These are phyloP conservation scores for Cataglyphis albicans DNA, from an alignment of 2,888 invertebrate species.

Conservation along the genomic window DNA sequence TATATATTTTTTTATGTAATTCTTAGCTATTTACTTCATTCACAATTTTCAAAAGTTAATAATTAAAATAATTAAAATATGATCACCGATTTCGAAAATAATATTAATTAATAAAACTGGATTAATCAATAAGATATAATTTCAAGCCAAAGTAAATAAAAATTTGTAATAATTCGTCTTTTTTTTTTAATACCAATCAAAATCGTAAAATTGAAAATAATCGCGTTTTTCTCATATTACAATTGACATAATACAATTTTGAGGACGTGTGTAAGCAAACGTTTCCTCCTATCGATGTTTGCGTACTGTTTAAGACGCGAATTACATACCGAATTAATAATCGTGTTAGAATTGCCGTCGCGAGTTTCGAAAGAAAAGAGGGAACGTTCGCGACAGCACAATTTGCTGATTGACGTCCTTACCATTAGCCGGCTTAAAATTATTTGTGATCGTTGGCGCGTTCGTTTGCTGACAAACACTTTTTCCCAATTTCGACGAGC, in stretches of 20 bases:
- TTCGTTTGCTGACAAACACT: constrained; percentile 72
- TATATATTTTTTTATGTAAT: neutral
- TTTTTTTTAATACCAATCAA: neutral
- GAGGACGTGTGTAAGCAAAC: neutral
- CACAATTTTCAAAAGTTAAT: constrained; percentile 17
- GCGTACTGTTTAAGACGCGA: constrained; percentile 21
- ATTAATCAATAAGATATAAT: neutral
- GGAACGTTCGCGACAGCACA: constrained; percentile 15
- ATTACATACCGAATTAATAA: constrained; percentile 45
- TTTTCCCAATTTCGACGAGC: constrained; percentile 70
- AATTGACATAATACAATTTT: constrained; percentile 5
- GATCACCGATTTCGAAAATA: neutral
- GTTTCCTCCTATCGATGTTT: constrained; percentile 34
- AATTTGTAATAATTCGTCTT: neutral
- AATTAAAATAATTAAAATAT: neutral
- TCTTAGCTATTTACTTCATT: neutral
- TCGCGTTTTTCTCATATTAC: neutral
- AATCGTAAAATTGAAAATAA: neutral
- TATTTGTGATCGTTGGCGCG: constrained; percentile 68
- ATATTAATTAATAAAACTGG: neutral
- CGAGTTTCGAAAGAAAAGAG: constrained; percentile 28
- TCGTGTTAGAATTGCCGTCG: constrained; percentile 37
- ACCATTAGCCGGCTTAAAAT: constrained; percentile 65
- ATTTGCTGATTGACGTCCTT: constrained; percentile 60
- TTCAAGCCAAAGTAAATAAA: neutral